Evolutionary conservation across 2,113 vertebrate genomes (phyloP).

Genomic region (Istiophorus platypterus): DNA sequence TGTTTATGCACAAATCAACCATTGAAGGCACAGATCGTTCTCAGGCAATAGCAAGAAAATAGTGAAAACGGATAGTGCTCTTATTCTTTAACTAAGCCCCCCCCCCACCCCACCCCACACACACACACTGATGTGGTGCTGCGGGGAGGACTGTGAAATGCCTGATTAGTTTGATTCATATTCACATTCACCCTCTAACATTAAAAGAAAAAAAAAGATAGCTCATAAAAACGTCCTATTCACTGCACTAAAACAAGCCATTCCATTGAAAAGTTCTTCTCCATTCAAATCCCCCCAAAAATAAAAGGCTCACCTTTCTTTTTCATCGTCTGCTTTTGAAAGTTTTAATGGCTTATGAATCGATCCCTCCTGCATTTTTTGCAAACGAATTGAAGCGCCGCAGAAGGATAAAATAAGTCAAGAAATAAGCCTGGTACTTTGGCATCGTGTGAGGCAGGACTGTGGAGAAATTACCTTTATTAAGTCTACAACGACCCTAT

Average conservation of each 20-base stretch:
- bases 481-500: slow-evolving; percentile 70
- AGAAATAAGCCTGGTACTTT: slow-evolving; percentile 35
- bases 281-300: slow-evolving; percentile 35
- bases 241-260: slow-evolving; percentile 21
- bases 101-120: too few species aligned
- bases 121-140: not conserved
- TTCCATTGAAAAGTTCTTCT: slow-evolving; percentile 26
- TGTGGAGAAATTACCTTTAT: slow-evolving; percentile 69
- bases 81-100: not conserved
- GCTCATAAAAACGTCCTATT: slow-evolving; percentile 1
- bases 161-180: slow-evolving; percentile 26
- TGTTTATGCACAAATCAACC: not conserved
- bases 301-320: slow-evolving; percentile 29
- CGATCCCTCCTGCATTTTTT: slow-evolving; percentile 34
- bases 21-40: not conserved
- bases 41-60: not conserved
- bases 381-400: slow-evolving; percentile 18
- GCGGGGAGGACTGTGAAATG: slow-evolving; percentile 23
- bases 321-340: slow-evolving; percentile 40
- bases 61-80: not conserved
- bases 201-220: not conserved
- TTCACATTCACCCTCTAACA: slow-evolving; percentile 25
- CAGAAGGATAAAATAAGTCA: slow-evolving; percentile 23
- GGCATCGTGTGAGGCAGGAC: slow-evolving; percentile 10
- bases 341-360: slow-evolving; percentile 49